These are phyloP conservation scores for Phodopus roborovskii DNA, from an alignment of 2,113 vertebrate species.

Conservation along the genomic window DNA sequence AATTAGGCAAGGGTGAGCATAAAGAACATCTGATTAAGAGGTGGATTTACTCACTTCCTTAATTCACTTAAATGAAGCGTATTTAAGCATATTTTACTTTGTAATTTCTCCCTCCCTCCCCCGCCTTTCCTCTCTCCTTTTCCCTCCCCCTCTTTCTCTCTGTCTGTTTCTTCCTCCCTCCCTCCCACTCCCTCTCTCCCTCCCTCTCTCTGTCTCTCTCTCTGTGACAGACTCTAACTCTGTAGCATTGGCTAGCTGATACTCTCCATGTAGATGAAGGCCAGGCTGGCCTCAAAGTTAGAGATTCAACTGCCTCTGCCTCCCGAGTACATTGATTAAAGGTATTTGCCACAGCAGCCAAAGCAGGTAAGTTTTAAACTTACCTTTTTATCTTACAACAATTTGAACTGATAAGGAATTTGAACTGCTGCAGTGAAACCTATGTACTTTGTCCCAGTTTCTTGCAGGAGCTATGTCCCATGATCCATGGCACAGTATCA, in stretches of 20 bases:
- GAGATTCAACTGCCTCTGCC: background rate
- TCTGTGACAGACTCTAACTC: background rate
- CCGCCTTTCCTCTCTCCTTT: too few species aligned
- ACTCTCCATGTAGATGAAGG: background rate
- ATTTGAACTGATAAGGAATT: background rate
- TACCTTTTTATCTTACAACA: background rate
- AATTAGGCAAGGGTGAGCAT: background rate
- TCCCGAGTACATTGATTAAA: background rate
- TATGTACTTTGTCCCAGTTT: background rate
- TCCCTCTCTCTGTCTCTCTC: rapidly evolving
- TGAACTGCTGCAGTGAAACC: background rate
- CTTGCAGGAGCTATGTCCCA: background rate
- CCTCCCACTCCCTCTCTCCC: rapidly evolving
- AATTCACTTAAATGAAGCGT: background rate
- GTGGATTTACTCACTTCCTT: background rate
- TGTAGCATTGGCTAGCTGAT: background rate
- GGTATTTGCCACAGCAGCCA: background rate
- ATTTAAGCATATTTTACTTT: background rate
- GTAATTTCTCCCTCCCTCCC: background rate
- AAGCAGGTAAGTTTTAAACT: background rate
- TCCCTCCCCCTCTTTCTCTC: too few species aligned
- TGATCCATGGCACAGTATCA: background rate
- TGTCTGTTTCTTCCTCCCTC: too few species aligned
- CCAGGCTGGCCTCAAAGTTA: background rate
- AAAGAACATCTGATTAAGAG: background rate